Percentiles rank a stretch among this genome's conserved stretches.
Evolutionary conservation across 2,113 vertebrate genomes (phyloP).

Genomic region (Puffinus mauretanicus): DNA sequence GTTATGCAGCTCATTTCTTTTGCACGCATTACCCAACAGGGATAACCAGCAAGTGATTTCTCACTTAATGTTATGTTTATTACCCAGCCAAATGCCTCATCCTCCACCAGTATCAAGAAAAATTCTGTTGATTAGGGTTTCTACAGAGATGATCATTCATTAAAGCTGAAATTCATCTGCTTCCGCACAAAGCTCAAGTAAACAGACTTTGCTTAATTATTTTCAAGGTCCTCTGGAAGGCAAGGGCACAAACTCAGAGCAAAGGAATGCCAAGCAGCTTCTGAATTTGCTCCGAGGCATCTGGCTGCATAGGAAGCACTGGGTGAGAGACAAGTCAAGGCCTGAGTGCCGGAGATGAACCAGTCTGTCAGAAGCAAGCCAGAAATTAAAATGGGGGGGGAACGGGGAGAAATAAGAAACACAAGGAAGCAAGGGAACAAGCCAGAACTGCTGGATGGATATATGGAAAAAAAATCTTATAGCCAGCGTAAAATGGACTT

Average conservation of each 20-base stretch:
- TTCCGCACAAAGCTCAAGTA: background rate
- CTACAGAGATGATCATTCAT: background rate
- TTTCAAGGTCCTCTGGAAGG: conserved; percentile 8
- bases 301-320: background rate
- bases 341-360: background rate
- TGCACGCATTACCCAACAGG: background rate
- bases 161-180: conserved; percentile 4
- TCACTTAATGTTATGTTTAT: conserved; percentile 29
- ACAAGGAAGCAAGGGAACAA: background rate
- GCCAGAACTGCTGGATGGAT: background rate
- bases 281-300: background rate
- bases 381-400: background rate
- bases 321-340: background rate
- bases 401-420: background rate
- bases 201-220: conserved; percentile 17
- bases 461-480: accelerated
- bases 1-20: conserved; percentile 3
- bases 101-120: background rate
- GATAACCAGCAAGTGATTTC: background rate
- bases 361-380: background rate
- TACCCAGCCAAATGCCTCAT: background rate
- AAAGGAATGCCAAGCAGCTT: background rate
- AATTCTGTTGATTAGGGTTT: conserved; percentile 41
- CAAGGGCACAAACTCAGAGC: background rate
- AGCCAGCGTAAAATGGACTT: background rate